Base-by-base conservation (phyloP, 1,140 invertebrate species). In the Drosophila varians region DNA sequence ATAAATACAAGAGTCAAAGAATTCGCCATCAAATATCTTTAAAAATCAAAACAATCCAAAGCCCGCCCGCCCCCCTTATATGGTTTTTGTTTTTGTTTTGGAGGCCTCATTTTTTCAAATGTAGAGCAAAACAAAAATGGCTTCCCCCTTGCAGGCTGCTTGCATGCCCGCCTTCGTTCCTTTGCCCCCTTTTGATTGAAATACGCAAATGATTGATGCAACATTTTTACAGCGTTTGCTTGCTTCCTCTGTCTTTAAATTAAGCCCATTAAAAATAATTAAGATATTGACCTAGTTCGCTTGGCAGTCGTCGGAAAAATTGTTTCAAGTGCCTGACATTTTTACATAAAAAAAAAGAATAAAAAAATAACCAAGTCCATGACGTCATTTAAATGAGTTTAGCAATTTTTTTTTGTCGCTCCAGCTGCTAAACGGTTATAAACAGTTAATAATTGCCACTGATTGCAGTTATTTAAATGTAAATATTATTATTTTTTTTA, bases 251-350 rank as follows among this genome's bases (percentile, higher is more conserved):
- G 57, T 56, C 51, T 73, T 51, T 73, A 62, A 73, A 73, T 73
- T 73, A 73, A 73, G 69, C 69, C 70, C 68, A 73, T 73, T 73
- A 73, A 73, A 73, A 73, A 62, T 73, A 73, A 73, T 73, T 73
- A 73, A 73, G 70, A 73, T 72, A 73, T 72, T 72, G 69, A 72
- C 69, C 69, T 43, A 72, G 47, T 73, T 72, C 23, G 53, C 38
- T 58, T 51, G 26, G 14, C 25, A 56, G 57, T 28, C 52, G 36
- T 36, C 23, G 26, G 34, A 28, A 69, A 66, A 56, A 69, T 68
- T 49, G 16, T 40, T 69, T 70, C 21, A 70, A 70, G 51, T 56
- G 61, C 26, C 52, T 56, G 28, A 46, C 14, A 19, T 46, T 57
- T 71, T 71, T 71, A 65, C 58, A 21, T 21, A 31, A 31, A 31